These are phyloP conservation scores for Uropsilus gracilis DNA, from an alignment of 2,113 vertebrate species.

Conservation along the genomic window DNA sequence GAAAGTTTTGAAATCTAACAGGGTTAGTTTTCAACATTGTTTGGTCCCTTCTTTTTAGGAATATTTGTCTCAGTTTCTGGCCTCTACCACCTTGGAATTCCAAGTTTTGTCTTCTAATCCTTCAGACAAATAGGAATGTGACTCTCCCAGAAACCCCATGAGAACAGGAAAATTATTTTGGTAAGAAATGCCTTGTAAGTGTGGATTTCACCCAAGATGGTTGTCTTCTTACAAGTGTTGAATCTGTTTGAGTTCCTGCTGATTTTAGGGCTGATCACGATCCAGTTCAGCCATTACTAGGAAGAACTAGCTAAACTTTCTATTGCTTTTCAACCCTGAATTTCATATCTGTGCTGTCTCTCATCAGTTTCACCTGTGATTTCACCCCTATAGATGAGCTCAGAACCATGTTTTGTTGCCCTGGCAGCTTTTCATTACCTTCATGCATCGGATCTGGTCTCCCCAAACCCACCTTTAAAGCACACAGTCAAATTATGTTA, in stretches of 20 bases:
- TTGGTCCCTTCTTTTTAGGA: not conserved
- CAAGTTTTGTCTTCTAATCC: not conserved
- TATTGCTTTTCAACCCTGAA: not conserved
- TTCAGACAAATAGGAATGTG: not conserved
- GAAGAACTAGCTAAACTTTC: not conserved
- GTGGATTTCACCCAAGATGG: not conserved
- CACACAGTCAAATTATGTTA: not conserved
- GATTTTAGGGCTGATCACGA: not conserved
- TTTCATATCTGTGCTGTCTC: not conserved
- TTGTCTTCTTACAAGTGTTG: not conserved
- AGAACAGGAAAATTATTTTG: not conserved
- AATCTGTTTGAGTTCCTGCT: not conserved
- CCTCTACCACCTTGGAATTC: not conserved
- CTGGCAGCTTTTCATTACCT: not conserved
- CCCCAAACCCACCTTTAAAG: not conserved
- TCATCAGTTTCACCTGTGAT: not conserved
- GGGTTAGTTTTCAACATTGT: not conserved
- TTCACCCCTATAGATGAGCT: not conserved
- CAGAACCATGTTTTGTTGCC: not conserved
- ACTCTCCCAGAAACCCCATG: not conserved
- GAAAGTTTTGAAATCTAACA: constrained; percentile 18
- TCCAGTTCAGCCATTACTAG: not conserved
- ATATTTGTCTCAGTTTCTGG: not conserved
- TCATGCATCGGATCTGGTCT: not conserved
- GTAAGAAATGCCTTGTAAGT: not conserved